A percentile compares a stretch with the other conserved stretches of the same genome.
Evolutionary conservation across 2,797 vertebrate genomes (phyloP).

Genomic region (Myotis daubentonii): DNA sequence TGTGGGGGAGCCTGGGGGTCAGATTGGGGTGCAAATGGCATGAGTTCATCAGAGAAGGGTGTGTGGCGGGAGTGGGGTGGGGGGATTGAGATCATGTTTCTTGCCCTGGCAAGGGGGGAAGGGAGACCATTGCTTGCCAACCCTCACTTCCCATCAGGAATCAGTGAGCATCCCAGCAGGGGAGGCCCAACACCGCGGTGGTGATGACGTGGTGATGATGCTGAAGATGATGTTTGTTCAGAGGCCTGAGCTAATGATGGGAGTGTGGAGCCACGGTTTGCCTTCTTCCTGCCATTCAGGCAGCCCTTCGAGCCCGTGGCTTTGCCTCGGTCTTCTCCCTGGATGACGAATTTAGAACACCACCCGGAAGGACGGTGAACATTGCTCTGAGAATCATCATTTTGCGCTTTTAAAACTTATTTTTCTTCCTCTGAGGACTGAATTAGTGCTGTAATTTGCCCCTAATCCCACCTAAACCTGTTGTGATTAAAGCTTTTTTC

Average conservation of each 20-base stretch:
- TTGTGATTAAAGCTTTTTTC: conserved; percentile 60
- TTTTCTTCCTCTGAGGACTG: conserved; percentile 52
- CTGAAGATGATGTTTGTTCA: neutral
- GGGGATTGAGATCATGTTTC: neutral
- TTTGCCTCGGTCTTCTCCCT: neutral
- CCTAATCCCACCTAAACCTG: conserved; percentile 59
- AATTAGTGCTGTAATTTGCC: conserved; percentile 67
- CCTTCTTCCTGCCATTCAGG: neutral
- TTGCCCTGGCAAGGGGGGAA: neutral
- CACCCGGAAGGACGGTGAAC: neutral
- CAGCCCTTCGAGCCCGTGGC: neutral
- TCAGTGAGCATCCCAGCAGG: rapidly evolving
- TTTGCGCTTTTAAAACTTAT: conserved; percentile 44
- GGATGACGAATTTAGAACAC: neutral
- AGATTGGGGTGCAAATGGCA: neutral
- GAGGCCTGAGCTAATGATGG: neutral
- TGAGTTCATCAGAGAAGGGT: neutral
- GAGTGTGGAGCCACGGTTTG: neutral
- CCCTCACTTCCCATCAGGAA: neutral
- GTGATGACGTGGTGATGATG: neutral
- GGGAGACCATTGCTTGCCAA: neutral
- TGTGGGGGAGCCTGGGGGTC: neutral
- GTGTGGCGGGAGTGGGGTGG: neutral
- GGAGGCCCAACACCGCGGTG: neutral
- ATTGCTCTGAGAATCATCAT: conserved; percentile 40